Evolutionary conservation across 37 sponge, comb jelly and placozoan species (phyloP), one percentile per base, ranked within the genome.

Genomic region (Tethya wilhelma): DNA sequence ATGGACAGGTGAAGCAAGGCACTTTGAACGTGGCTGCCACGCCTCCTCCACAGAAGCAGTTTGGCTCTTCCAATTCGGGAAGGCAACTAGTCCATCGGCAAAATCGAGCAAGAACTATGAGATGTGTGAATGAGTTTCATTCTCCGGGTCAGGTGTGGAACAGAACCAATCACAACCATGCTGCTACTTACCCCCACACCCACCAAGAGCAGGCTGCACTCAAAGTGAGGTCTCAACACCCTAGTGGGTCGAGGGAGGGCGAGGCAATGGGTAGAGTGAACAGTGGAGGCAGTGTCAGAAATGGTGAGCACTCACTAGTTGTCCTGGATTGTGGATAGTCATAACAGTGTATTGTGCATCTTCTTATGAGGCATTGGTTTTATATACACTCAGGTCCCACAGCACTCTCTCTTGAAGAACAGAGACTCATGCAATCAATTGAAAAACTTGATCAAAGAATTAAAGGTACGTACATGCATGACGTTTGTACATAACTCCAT

Each of bases 401-500:
- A n/a, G 4, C 77, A 23, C 59, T 91, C 30, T 77, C 87, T 25
- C 53, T 74, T 0, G 87, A 91, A 59, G 92, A 92, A 59, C 59
- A 84, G 39, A 65, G 70, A 42, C 34, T 92, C 41, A 69, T 79
- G 71, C 80, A 87, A 34, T 87, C 88, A 19, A 73, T 92, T 75
- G 88, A 92, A 53, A 74, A 53, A 41, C 73, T 92, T 33, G 83
- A 92, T 67, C 41, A 72, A 23, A 83, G 58, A 31, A 36, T 92
- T 2, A 67, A 79, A 80, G 80, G 92, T 87, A 49, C 53, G 53
- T 49, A 19, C 53, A 49, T 14, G 44, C 17, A 30, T n/a, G 5
- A 42, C 9, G 70, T 38, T 42, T 2, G 31, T 64, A 30, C 31
- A 64, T 19, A 64, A 32, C 3, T 31, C 34, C 4, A 31, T 19